Conservation (phyloP, 64 coral and sea anemone genomes). For the Cladopsammia gracilis region DNA sequence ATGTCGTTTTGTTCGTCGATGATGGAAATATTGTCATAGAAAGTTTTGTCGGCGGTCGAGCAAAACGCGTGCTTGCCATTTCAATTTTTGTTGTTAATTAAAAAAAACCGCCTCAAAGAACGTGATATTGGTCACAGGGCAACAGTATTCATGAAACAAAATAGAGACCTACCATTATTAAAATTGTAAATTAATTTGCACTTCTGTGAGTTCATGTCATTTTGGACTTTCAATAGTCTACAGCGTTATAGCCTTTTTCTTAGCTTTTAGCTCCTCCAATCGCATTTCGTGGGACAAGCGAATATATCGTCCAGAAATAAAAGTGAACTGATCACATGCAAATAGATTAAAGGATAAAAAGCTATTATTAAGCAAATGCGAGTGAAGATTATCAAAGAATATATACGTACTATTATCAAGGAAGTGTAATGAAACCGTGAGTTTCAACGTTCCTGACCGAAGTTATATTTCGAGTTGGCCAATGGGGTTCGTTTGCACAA, state of each 20-base stretch:
- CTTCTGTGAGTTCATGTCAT: not conserved
- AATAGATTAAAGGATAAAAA: conserved; percentile 62
- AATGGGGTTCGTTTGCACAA: not conserved
- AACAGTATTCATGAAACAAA: not conserved
- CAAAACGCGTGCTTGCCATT: too few species aligned
- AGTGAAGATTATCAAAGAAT: conserved; percentile 56
- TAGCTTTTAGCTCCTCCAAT: not conserved
- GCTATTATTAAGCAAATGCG: conserved; percentile 59
- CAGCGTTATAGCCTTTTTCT: not conserved
- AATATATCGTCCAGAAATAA: conserved; percentile 6
- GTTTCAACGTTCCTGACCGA: not conserved
- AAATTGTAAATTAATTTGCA: conserved; percentile 15
- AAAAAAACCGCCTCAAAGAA: not conserved
- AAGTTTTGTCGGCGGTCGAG: not conserved
- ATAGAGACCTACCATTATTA: conserved; percentile 14
- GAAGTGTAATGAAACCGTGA: conserved; percentile 1
- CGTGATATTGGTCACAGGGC: conserved; percentile 19
- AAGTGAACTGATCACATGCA: conserved; percentile 20
- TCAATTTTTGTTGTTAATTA: not conserved
- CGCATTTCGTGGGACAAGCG: not conserved
- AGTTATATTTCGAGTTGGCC: not conserved
- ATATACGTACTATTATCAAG: conserved; percentile 43
- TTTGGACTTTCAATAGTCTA: not conserved
- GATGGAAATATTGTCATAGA: not conserved
- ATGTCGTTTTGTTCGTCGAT: not conserved